phyloP scores from a whole-genome alignment of 2,888 invertebrate species.

The Antheraea yamamai region DNA sequence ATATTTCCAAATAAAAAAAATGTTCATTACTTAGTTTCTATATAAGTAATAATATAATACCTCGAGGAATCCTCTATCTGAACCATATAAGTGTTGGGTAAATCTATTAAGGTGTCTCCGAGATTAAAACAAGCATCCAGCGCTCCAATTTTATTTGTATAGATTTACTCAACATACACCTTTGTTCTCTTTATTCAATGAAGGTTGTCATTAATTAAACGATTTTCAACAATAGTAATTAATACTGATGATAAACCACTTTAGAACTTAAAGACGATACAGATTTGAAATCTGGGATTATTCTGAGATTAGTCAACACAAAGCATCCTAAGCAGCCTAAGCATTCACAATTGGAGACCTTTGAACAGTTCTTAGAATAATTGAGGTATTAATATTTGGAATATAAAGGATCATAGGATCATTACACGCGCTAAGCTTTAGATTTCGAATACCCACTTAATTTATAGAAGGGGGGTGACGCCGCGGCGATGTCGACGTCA shows the following conservation, averaged over 20 bases:
- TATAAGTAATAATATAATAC: too few species aligned
- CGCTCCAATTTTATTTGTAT: not conserved
- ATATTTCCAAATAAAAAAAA: too few species aligned
- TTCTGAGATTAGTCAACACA: conserved; percentile 56
- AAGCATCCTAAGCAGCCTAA: conserved; percentile 27
- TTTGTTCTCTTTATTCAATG: not conserved
- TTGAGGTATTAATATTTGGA: conserved; percentile 1
- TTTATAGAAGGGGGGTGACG: too few species aligned
- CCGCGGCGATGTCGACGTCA: too few species aligned
- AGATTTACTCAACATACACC: not conserved
- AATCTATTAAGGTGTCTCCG: too few species aligned
- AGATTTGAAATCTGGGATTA: conserved; percentile 55
- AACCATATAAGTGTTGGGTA: too few species aligned
- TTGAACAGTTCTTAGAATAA: conserved; percentile 21
- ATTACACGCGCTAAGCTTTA: too few species aligned
- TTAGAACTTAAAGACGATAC: conserved; percentile 44
- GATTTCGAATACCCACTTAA: too few species aligned
- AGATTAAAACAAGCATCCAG: too few species aligned
- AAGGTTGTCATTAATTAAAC: not conserved
- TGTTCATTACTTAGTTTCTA: too few species aligned
- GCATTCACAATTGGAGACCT: conserved; percentile 48
- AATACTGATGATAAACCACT: conserved; percentile 40
- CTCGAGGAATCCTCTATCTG: too few species aligned
- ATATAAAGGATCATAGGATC: not conserved
- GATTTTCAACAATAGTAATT: conserved; percentile 8